phyloP scores from a whole-genome alignment of 2,888 invertebrate species.

The Heliconius ethilla region DNA sequence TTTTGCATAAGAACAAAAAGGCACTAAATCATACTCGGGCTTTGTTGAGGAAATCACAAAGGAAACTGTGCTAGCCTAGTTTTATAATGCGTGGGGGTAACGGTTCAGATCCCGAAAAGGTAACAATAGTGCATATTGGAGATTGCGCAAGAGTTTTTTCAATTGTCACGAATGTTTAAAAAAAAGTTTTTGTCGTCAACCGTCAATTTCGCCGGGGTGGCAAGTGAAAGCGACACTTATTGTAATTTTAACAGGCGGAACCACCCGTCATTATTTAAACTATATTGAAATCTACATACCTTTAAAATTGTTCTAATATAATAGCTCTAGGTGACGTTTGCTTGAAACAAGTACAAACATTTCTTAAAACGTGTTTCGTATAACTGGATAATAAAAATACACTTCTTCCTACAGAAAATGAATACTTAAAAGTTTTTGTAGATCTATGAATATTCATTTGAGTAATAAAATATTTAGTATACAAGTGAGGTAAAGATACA shows the following conservation, averaged over 20 bases:
- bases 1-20: constrained; percentile 56
- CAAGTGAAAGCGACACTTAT: constrained; percentile 68
- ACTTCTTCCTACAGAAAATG: neutral
- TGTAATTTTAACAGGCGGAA: constrained; percentile 46
- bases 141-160: constrained; percentile 68
- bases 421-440: neutral
- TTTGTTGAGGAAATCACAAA: constrained; percentile 69
- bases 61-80: constrained; percentile 68
- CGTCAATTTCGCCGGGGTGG: constrained; percentile 68
- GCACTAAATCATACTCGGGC: constrained; percentile 73
- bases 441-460: constrained; percentile 19
- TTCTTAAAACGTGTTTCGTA: neutral
- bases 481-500: constrained; percentile 22
- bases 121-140: constrained; percentile 63
- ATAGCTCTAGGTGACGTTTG: neutral
- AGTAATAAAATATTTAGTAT: constrained; percentile 16
- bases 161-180: constrained; percentile 57
- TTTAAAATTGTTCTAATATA: neutral
- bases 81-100: constrained; percentile 70
- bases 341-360: neutral
- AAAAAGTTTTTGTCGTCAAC: constrained; percentile 47
- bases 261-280: constrained; percentile 43
- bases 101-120: constrained; percentile 66
- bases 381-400: neutral
- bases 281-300: constrained; percentile 34